A percentile compares a stretch with the other conserved stretches of the same genome.
Evolutionary conservation across 2,797 vertebrate species (phyloP).

Genomic region (Chrysocyon brachyurus): DNA sequence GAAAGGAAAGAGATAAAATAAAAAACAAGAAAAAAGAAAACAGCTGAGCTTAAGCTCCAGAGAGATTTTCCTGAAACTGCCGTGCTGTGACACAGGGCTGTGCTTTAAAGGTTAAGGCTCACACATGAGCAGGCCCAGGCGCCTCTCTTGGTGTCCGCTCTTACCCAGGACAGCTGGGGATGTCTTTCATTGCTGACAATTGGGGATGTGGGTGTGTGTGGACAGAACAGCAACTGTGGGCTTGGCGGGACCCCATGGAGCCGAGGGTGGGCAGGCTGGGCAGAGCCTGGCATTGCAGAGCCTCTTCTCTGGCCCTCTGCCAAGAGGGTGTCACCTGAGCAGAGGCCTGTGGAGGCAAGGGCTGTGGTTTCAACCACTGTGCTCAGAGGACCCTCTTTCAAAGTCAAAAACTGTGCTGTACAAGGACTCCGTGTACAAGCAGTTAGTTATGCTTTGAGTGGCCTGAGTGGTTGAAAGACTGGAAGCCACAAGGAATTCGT

Average conservation of each 20-base stretch:
- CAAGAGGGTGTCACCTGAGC: background rate
- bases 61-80: background rate
- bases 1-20: background rate
- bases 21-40: background rate
- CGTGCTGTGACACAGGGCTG: rapidly evolving
- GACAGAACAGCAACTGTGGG: conserved; percentile 52
- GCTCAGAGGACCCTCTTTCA: background rate
- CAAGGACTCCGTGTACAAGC: background rate
- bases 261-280: rapidly evolving
- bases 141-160: background rate
- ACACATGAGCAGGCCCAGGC: background rate
- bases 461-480: background rate
- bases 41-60: background rate
- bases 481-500: background rate
- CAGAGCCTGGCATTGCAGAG: background rate
- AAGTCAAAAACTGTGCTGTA: background rate
- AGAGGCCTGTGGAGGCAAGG: background rate
- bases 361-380: background rate
- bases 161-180: conserved; percentile 57
- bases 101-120: background rate
- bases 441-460: background rate
- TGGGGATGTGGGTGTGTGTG: background rate
- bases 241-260: background rate
- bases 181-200: conserved; percentile 25
- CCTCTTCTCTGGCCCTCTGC: background rate